phyloP scores from a whole-genome alignment of 1,140 invertebrate genomes.

The Caenorhabditis brenneri region DNA sequence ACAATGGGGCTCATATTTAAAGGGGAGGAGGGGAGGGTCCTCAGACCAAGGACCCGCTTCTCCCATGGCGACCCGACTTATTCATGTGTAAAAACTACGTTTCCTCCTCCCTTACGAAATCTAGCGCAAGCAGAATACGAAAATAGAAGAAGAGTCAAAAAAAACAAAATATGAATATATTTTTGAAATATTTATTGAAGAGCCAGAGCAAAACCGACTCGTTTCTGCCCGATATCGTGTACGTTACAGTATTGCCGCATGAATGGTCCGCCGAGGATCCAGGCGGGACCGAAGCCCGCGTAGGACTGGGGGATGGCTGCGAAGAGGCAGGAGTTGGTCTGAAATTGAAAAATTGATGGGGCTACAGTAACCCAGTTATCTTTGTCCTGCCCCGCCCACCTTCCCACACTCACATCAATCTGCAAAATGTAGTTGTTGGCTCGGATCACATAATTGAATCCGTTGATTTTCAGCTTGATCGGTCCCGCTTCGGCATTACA shows the following conservation, averaged over 20 bases:
- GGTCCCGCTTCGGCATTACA: conserved; percentile 24
- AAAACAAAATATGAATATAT: background rate
- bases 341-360: background rate
- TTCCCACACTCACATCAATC: conserved; percentile 3
- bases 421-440: conserved; percentile 30
- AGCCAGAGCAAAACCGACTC: conserved; percentile 47
- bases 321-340: conserved; percentile 36
- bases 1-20: no score
- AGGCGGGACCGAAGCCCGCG: conserved; percentile 40
- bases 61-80: background rate
- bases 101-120: background rate
- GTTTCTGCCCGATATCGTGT: conserved; percentile 50
- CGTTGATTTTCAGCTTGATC: conserved; percentile 29
- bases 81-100: conserved; percentile 17
- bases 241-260: conserved; percentile 48
- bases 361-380: no score
- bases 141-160: background rate
- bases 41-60: background rate
- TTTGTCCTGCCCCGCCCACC: no score
- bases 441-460: conserved; percentile 3
- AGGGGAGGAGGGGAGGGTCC: background rate
- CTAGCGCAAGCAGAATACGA: background rate
- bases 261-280: conserved; percentile 47
- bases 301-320: background rate
- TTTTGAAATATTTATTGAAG: background rate